A percentile compares a stretch with the other conserved stretches of the same genome.
These are phyloP conservation scores for Phyllostomus hastatus DNA, from an alignment of 2,113 vertebrate genomes.

Conservation along the genomic window DNA sequence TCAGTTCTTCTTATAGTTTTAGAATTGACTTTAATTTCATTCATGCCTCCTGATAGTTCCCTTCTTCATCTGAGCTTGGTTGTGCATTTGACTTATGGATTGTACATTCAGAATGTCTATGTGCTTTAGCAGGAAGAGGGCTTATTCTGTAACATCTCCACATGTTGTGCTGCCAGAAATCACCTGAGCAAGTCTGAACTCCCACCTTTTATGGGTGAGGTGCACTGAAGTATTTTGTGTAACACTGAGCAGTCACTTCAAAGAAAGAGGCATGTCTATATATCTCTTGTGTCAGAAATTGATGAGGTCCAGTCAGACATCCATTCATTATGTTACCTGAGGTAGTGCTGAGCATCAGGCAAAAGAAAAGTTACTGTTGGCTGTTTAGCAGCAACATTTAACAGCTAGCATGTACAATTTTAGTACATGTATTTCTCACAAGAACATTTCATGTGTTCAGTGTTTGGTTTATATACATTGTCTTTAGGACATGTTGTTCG, in stretches of 20 bases:
- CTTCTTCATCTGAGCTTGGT: not conserved
- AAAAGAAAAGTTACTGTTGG: not conserved
- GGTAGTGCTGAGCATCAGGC: not conserved
- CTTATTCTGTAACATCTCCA: not conserved
- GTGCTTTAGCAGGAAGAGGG: not conserved
- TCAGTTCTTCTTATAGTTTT: not conserved
- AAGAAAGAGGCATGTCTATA: not conserved
- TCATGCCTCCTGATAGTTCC: not conserved
- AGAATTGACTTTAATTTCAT: not conserved
- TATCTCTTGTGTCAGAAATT: not conserved
- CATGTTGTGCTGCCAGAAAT: not conserved
- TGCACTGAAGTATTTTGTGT: not conserved
- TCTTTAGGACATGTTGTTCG: not conserved
- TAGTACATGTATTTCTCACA: not conserved
- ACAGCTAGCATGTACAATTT: not conserved
- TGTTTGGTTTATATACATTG: not conserved
- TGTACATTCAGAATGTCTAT: not conserved
- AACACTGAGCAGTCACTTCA: not conserved
- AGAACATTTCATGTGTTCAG: not conserved
- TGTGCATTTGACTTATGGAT: not conserved
- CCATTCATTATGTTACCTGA: not conserved
- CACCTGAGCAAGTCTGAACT: not conserved
- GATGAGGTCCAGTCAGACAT: not conserved
- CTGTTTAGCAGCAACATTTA: not conserved
- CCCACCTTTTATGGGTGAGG: not conserved